phyloP scores from a whole-genome alignment of 2,113 vertebrate genomes.

The Ariopsis seemanni region DNA sequence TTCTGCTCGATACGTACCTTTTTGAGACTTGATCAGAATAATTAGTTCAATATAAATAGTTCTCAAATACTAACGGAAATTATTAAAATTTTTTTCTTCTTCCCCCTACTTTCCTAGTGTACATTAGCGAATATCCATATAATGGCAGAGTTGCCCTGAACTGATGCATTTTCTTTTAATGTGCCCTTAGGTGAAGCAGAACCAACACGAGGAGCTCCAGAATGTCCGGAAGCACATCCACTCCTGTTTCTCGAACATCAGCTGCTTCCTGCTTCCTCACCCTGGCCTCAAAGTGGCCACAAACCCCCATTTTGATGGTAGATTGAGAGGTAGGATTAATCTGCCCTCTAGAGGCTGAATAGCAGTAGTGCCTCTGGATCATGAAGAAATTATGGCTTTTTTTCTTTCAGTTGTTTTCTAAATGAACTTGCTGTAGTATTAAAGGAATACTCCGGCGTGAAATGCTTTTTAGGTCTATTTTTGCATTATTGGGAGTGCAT shows the following conservation, averaged over 20 bases:
- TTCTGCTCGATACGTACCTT: background rate
- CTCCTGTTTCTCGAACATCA: constrained; percentile 85
- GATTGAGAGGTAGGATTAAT: constrained; percentile 65
- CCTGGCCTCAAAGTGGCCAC: constrained; percentile 88
- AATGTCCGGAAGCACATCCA: constrained; percentile 89
- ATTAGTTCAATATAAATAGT: background rate
- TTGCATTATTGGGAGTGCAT: no score
- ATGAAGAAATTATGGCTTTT: background rate
- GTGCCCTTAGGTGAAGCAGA: constrained; percentile 79
- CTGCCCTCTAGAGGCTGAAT: background rate
- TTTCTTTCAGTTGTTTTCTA: background rate
- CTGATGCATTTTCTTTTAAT: background rate
- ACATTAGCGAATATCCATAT: background rate
- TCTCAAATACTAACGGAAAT: background rate
- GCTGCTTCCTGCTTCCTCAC: constrained; percentile 87
- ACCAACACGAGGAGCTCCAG: constrained; percentile 90
- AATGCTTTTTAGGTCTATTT: no score
- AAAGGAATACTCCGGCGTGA: no score
- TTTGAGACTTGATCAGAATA: background rate
- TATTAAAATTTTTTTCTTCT: no score
- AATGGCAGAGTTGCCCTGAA: background rate
- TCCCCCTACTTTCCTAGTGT: background rate
- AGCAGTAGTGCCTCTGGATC: background rate
- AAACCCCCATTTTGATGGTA: constrained; percentile 84
- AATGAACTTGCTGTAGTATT: background rate